phyloP scores from a whole-genome alignment of 2,113 vertebrate species.

The Columbina picui region DNA sequence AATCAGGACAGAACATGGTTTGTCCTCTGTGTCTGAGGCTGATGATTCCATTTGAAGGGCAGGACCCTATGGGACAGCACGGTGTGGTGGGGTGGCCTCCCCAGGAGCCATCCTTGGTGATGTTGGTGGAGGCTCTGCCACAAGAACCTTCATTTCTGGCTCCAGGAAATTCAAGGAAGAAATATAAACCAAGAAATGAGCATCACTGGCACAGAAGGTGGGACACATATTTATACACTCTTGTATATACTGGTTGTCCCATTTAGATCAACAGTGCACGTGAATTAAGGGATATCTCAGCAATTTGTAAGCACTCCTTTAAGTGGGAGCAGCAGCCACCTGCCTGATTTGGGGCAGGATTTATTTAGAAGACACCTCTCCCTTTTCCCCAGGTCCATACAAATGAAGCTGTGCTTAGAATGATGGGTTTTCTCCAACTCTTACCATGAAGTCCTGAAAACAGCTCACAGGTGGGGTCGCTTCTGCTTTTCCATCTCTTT shows the following conservation, averaged over 20 bases:
- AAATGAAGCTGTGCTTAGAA: background rate
- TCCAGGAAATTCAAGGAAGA: background rate
- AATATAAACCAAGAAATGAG: accelerated
- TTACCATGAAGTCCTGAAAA: background rate
- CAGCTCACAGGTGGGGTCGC: background rate
- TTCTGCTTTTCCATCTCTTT: background rate
- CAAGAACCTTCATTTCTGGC: background rate
- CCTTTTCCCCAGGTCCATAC: background rate
- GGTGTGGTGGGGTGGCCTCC: background rate
- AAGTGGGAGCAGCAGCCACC: background rate
- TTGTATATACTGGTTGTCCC: accelerated
- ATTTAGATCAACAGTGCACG: background rate
- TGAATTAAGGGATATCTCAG: background rate
- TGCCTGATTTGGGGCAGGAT: background rate
- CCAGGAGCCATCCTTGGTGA: background rate
- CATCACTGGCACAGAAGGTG: accelerated
- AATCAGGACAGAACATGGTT: background rate
- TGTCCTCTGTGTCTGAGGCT: background rate
- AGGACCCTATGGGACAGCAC: background rate
- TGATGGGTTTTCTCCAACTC: background rate
- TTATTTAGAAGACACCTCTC: background rate
- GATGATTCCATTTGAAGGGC: background rate
- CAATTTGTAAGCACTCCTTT: background rate
- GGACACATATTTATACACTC: accelerated
- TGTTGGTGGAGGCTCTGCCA: background rate